Base-by-base conservation (phyloP, 1,140 invertebrate genomes). In the Microplitis mediator region DNA sequence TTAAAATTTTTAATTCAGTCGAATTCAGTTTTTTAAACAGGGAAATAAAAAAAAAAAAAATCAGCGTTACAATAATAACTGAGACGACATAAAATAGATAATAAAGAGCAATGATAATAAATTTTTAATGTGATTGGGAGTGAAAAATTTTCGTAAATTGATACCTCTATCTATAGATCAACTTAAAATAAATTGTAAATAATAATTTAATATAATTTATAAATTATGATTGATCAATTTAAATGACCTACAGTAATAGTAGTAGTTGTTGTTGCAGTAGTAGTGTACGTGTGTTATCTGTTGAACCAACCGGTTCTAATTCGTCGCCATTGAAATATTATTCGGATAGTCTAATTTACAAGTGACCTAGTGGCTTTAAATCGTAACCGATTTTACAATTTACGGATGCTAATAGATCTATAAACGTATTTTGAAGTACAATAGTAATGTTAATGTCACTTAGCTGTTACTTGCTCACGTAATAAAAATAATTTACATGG, bases 261-360 rank as follows among this genome's bases (percentile, higher is more conserved):
- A 23, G 23, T 23, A 23, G 23, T 2, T 23, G 23, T 23, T 23
- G 23, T 23, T 23, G 23, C 23, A 23, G 23, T 23, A n/a, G n/a
- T 23, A n/a, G 60, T 32, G 31, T 51, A 36, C 39, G 39, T 14
- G 50, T 34, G 45, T 67, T 52, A 34, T 13, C n/a, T 52, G 52
- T 58, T 23, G 67, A 69, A 39, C 50, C 35, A 67, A 72, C 64
- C 66, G 36, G 62, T 36, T 65, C 34, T 36, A 65, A 72, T 72
- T 66, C 23, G 23, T 16, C 23, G 35, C 69, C 45, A 39, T 60
- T 64, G 62, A 50, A 54, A 64, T 16, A 36, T 56, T 16, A 72
- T 50, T 65, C 35, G 16, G 11, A 36, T 62, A 58, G 32, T 58
- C 35, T 13, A 61, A 72, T 39, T 45, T n/a, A 72, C 51, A 11